phyloP scores from a whole-genome alignment of 2,888 invertebrate species.

The Ametastegia equiseti region DNA sequence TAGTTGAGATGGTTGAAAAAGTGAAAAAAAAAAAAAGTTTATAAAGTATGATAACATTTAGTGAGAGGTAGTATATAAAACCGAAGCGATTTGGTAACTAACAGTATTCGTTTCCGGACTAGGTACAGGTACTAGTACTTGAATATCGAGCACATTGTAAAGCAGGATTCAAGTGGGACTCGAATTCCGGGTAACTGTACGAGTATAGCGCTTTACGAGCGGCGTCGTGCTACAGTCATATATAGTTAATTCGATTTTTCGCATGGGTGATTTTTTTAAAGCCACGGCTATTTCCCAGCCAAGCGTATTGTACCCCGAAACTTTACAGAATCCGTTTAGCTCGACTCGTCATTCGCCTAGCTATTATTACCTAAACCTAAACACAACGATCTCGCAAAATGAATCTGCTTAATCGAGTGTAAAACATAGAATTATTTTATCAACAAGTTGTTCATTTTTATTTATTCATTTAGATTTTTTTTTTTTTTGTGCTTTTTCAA shows the following conservation, averaged over 20 bases:
- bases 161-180: conserved; percentile 25
- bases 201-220: neutral
- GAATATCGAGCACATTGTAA: conserved; percentile 3
- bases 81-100: neutral
- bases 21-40: too few relatives aligned
- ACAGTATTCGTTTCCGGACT: neutral
- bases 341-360: conserved; percentile 24
- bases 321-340: neutral
- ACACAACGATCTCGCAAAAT: conserved; percentile 1
- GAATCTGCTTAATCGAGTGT: conserved; percentile 23
- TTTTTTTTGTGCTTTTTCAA: too few relatives aligned
- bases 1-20: neutral
- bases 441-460: too few relatives aligned
- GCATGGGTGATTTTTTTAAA: conserved; percentile 42
- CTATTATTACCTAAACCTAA: neutral
- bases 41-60: neutral
- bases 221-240: neutral
- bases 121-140: conserved; percentile 4
- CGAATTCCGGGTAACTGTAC: conserved; percentile 3
- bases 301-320: neutral
- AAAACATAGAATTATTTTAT: conserved; percentile 13
- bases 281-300: neutral
- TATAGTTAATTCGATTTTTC: conserved; percentile 41
- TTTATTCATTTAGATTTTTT: too few relatives aligned
- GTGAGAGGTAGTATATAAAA: neutral